These are phyloP conservation scores for Micromussa lordhowensis DNA, from an alignment of 92 coral and sea anemone species.

Conservation along the genomic window DNA sequence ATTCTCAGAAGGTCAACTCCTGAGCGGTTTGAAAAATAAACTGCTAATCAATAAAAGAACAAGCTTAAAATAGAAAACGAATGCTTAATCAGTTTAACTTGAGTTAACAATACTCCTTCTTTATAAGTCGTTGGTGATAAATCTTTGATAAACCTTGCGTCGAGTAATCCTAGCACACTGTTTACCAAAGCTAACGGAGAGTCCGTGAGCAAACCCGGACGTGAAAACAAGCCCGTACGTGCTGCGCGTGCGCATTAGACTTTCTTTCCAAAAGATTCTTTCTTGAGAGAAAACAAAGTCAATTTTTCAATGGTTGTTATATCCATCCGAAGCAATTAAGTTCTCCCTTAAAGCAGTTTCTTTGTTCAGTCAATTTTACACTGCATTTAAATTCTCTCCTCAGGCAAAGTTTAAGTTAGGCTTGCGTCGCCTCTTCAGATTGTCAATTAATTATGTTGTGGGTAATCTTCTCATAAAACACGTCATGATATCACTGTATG, in stretches of 20 bases:
- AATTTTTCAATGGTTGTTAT: background rate
- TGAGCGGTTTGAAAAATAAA: background rate
- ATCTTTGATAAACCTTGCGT: background rate
- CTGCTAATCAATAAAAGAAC: background rate
- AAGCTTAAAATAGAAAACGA: background rate
- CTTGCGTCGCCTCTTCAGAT: constrained; percentile 12
- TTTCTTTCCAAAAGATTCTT: background rate
- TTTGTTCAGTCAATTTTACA: background rate
- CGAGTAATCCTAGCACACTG: background rate
- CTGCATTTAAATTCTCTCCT: background rate
- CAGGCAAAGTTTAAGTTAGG: background rate
- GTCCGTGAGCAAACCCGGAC: background rate
- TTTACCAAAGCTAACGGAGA: background rate
- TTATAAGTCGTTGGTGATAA: background rate
- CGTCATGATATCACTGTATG: background rate
- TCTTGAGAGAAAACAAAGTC: background rate
- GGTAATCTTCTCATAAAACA: background rate
- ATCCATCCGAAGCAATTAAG: background rate
- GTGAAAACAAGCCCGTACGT: background rate
- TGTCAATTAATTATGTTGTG: constrained; percentile 6
- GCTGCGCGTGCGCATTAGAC: background rate
- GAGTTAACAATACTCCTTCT: background rate
- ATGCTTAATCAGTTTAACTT: background rate
- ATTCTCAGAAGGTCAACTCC: background rate
- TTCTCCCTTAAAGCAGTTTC: background rate